A percentile compares a stretch with the other conserved stretches of the same genome.
Evolutionary conservation across 2,113 vertebrate species (phyloP).

Genomic region (Erythrolamprus reginae): DNA sequence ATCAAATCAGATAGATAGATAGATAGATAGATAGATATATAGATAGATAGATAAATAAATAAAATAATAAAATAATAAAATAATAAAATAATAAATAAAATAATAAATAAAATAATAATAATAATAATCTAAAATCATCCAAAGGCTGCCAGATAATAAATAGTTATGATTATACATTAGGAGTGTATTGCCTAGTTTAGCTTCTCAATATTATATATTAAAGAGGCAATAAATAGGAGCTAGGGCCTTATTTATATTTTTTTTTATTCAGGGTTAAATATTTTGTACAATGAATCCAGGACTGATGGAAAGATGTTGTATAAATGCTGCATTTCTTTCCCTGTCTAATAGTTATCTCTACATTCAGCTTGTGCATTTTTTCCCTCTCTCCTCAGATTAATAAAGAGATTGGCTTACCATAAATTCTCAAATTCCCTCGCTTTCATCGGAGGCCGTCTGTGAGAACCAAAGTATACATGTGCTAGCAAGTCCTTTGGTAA

Average conservation of each 20-base stretch:
- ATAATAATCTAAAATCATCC: constrained; percentile 33
- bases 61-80: no score
- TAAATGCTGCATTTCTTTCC: neutral
- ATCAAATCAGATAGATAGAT: no score
- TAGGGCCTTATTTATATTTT: neutral
- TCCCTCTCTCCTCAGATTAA: constrained; percentile 4
- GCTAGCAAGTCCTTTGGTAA: neutral
- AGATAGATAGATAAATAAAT: no score
- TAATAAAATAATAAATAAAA: no score
- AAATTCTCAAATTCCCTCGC: neutral
- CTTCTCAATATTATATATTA: constrained; percentile 33
- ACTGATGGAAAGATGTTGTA: neutral
- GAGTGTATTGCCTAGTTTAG: constrained; percentile 31
- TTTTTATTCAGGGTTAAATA: neutral
- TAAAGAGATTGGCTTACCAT: constrained; percentile 22
- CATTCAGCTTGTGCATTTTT: neutral
- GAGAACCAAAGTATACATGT: neutral
- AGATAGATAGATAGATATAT: no score
- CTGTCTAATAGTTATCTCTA: neutral
- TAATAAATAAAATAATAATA: no score
- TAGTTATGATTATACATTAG: constrained; percentile 27
- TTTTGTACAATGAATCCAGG: neutral
- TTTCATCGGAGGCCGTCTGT: neutral
- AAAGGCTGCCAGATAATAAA: constrained; percentile 40
- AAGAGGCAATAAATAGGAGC: constrained; percentile 29